Percentiles rank a stretch among this genome's conserved stretches.
phyloP scores from a whole-genome alignment of 2,888 invertebrate genomes.

The Drosophila prolongata region DNA sequence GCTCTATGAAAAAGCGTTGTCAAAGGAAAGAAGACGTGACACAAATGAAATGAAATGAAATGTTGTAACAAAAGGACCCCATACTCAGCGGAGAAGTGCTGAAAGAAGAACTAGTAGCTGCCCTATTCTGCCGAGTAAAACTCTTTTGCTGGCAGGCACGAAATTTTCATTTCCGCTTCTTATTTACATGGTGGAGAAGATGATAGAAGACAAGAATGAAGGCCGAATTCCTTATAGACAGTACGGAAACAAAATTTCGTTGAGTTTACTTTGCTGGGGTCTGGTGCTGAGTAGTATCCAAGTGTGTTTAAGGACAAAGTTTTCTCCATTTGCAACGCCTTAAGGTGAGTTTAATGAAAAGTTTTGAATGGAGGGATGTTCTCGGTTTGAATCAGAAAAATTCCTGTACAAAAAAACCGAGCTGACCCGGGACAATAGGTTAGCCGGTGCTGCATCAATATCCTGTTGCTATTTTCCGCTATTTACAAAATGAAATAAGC shows the following conservation, averaged over 20 bases:
- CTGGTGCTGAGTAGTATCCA: no score
- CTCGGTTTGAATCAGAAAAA: background rate
- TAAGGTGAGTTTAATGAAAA: conserved; percentile 4
- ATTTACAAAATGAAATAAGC: conserved; percentile 65
- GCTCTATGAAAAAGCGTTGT: no score
- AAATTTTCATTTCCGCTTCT: background rate
- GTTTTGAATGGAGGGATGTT: background rate
- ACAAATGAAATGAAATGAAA: no score
- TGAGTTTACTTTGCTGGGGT: background rate
- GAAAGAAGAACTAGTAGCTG: no score
- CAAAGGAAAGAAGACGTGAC: no score
- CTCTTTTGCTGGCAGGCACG: background rate
- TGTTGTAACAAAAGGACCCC: no score
- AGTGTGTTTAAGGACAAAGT: background rate
- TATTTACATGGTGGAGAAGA: background rate
- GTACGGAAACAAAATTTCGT: background rate
- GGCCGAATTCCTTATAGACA: no score
- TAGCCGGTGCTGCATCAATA: background rate
- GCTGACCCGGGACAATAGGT: conserved; percentile 1
- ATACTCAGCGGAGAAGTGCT: no score
- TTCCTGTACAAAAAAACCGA: background rate
- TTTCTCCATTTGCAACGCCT: conserved; percentile 2
- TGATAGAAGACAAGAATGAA: no score
- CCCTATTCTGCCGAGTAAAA: no score
- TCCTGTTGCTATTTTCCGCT: background rate